phyloP scores from a whole-genome alignment of 2,113 vertebrate genomes.

The Tachysurus vachellii region DNA sequence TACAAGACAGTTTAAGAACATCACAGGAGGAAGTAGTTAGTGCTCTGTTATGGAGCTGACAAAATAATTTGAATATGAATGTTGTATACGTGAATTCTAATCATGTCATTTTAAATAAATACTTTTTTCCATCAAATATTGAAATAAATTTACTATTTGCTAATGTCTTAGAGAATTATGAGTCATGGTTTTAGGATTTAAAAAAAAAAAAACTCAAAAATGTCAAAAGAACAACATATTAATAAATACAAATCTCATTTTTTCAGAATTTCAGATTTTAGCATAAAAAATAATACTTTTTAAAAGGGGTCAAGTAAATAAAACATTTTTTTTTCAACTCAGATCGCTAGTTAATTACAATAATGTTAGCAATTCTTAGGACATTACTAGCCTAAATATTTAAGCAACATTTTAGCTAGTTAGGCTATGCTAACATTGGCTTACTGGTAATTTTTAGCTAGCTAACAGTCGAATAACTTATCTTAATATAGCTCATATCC shows the following conservation, averaged over 20 bases:
- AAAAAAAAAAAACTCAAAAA: no score
- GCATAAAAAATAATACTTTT: not conserved
- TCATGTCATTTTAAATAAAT: not conserved
- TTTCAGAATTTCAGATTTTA: not conserved
- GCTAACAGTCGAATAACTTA: not conserved
- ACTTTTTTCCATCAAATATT: not conserved
- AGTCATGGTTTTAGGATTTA: not conserved
- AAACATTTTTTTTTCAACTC: not conserved
- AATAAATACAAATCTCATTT: not conserved
- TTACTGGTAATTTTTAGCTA: not conserved
- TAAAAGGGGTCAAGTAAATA: not conserved
- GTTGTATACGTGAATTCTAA: not conserved
- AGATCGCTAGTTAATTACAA: not conserved
- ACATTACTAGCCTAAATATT: not conserved
- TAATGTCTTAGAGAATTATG: not conserved
- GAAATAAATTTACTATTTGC: not conserved
- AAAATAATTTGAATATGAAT: not conserved
- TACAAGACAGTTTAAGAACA: conserved; percentile 20
- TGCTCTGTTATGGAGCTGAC: not conserved
- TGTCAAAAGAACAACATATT: not conserved
- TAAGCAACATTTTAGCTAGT: not conserved
- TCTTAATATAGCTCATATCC: not conserved
- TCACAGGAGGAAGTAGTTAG: not conserved
- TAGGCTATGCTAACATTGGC: not conserved
- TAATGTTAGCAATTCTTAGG: not conserved